Base-by-base conservation (phyloP, 2,797 vertebrate species). In the Lycodopsis pacificus region DNA sequence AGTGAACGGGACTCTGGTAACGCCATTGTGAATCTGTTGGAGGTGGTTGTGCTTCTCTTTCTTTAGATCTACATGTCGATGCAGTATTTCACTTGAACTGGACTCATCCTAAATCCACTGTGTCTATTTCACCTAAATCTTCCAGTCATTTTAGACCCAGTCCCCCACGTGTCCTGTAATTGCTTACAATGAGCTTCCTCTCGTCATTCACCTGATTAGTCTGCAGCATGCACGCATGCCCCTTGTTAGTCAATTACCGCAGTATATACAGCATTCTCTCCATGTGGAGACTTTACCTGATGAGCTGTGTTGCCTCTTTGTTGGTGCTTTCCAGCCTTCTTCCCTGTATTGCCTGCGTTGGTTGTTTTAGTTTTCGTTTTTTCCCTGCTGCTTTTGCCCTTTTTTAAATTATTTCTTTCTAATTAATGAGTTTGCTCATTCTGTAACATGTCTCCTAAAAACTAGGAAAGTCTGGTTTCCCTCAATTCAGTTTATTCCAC, bases 201-300 rank as follows among this genome's bases (percentile, higher is more conserved):
- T 53, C 13, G 11, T 63, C 69, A 14, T 27, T 72, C 36, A 19
- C 19, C 67, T 54, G 54, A 70, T 71, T 63, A 71, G 27, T 51
- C 61, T 40, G 36, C 46, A 57, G 34, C 68, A 65, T 5, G 51
- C 48, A 62, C 25, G 51, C 49, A 56, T 57, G 54, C 59, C 64
- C 71, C 48, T 75, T 70, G 78, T 75, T 81, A 70, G 65, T 69
- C 36, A 34, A 19, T 73, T 71, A 49, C 69, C 2, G 13, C 49
- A 51, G 66, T n/a, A 56, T 67, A 51, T 54, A 57, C 32, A 25
- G 53, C 12, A 25, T 54, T 27, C 58, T 77, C 71, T 64, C 30
- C 6, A 51, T 27, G 63, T 14, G 32, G 57, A 25, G 42, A 51
- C 30, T 61, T 56, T 38, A 8, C 7, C n/a, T 77, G 61, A 68